Evolutionary conservation across 2,113 vertebrate species (phyloP).

Genomic region (Pluvianellus socialis): DNA sequence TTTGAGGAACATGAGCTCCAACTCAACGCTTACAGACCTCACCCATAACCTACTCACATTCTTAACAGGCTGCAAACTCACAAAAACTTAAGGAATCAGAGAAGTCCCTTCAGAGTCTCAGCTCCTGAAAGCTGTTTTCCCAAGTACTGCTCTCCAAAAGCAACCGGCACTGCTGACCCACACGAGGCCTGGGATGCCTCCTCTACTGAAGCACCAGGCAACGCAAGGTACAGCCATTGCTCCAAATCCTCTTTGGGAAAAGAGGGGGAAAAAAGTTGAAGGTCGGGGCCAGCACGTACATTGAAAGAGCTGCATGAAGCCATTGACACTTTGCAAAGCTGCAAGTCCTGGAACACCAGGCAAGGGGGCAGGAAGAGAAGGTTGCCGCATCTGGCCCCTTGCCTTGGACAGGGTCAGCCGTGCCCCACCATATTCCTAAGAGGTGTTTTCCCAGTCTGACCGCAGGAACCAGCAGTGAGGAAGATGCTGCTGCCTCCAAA

Average conservation of each 20-base stretch:
- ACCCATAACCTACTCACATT: not conserved
- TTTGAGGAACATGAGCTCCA: not conserved
- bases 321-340: not conserved
- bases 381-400: not conserved
- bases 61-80: not conserved
- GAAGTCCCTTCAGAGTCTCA: not conserved
- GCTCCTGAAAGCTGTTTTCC: not conserved
- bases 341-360: not conserved
- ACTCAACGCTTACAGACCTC: not conserved
- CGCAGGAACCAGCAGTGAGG: not conserved
- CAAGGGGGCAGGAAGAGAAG: not conserved
- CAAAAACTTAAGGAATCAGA: not conserved
- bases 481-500: not conserved
- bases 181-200: accelerated
- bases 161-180: not conserved
- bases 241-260: not conserved
- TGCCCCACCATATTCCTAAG: not conserved
- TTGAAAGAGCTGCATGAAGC: not conserved
- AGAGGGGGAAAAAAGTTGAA: not conserved
- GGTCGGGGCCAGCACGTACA: not conserved
- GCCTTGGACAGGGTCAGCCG: not conserved
- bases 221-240: not conserved
- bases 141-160: not conserved
- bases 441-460: not conserved
- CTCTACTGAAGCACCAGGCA: too few relatives aligned